Conservation (phyloP, 2,797 vertebrate species). For the Allobates femoralis region DNA sequence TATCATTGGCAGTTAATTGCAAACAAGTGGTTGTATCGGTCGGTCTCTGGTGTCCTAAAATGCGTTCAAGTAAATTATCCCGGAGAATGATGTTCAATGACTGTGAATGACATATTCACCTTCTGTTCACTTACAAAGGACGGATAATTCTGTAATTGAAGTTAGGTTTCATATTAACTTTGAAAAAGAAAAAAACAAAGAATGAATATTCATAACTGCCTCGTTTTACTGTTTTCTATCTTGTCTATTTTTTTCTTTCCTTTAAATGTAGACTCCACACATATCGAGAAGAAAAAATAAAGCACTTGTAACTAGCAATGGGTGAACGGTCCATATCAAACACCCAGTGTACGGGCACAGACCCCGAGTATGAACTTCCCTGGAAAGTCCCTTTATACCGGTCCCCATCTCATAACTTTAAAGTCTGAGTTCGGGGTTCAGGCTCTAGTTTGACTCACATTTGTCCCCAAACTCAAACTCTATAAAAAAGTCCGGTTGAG, state of each 20-base stretch:
- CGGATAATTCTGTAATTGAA: slow-evolving; percentile 70
- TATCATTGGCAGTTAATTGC: slow-evolving; percentile 67
- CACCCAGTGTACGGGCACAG: too few species aligned
- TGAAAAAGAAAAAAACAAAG: slow-evolving; percentile 46
- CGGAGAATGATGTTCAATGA: slow-evolving; percentile 65
- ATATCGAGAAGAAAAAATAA: too few species aligned
- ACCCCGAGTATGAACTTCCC: too few species aligned
- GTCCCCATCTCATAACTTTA: too few species aligned
- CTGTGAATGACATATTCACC: slow-evolving; percentile 66
- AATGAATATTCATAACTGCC: slow-evolving; percentile 36
- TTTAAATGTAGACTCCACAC: background rate
- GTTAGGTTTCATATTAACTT: slow-evolving; percentile 66
- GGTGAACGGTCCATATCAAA: too few species aligned
- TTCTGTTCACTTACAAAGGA: slow-evolving; percentile 68
- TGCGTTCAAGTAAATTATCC: slow-evolving; percentile 61
- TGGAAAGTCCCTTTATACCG: too few species aligned
- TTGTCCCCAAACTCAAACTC: too few species aligned
- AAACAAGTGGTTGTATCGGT: slow-evolving; percentile 68
- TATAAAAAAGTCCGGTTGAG: too few species aligned
- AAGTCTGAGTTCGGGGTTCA: too few species aligned
- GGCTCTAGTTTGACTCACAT: too few species aligned
- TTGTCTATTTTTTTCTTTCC: background rate
- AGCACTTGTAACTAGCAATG: too few species aligned
- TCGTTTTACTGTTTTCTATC: background rate
- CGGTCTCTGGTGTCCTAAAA: slow-evolving; percentile 64